phyloP scores from a whole-genome alignment of 1,140 invertebrate genomes.

The Nixonia krombeini region DNA sequence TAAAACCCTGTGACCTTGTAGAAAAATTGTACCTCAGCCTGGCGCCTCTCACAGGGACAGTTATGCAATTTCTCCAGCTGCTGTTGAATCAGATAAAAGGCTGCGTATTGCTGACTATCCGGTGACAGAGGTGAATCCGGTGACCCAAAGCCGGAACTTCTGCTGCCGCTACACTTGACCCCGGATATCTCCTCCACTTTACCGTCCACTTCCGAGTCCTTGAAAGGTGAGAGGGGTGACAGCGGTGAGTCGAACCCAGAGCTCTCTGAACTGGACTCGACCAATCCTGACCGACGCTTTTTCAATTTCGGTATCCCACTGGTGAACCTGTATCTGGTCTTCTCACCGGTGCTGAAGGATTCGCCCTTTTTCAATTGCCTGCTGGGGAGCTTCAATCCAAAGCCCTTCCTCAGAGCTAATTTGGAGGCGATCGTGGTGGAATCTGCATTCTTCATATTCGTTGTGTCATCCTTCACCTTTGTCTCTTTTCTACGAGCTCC shows the following conservation, averaged over 20 bases:
- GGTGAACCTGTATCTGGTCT: too few species aligned
- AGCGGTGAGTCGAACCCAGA: conserved; percentile 60
- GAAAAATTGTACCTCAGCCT: conserved; percentile 59
- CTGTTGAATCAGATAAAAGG: conserved; percentile 57
- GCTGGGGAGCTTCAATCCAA: conserved; percentile 49
- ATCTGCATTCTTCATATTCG: not conserved
- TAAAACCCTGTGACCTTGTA: too few species aligned
- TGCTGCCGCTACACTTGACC: conserved; percentile 51
- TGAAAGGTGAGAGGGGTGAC: conserved; percentile 60
- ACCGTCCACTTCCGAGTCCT: conserved; percentile 23
- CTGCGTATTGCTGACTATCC: conserved; percentile 57
- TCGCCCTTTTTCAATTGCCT: not conserved
- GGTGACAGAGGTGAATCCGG: conserved; percentile 58
- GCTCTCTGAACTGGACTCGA: conserved; percentile 61
- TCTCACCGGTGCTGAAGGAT: too few species aligned
- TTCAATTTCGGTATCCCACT: conserved; percentile 49
- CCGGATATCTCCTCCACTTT: not conserved
- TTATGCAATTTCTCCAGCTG: conserved; percentile 58
- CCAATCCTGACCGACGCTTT: conserved; percentile 33
- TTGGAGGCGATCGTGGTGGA: conserved; percentile 21
- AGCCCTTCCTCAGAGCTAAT: conserved; percentile 30
- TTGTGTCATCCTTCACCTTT: not conserved
- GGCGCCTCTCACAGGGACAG: conserved; percentile 53
- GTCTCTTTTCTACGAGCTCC: conserved; percentile 6
- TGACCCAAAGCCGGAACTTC: conserved; percentile 58